A percentile compares a stretch with the other conserved stretches of the same genome.
phyloP scores from a whole-genome alignment of 1,140 invertebrate genomes.

The Oreohelix idahoensis region DNA sequence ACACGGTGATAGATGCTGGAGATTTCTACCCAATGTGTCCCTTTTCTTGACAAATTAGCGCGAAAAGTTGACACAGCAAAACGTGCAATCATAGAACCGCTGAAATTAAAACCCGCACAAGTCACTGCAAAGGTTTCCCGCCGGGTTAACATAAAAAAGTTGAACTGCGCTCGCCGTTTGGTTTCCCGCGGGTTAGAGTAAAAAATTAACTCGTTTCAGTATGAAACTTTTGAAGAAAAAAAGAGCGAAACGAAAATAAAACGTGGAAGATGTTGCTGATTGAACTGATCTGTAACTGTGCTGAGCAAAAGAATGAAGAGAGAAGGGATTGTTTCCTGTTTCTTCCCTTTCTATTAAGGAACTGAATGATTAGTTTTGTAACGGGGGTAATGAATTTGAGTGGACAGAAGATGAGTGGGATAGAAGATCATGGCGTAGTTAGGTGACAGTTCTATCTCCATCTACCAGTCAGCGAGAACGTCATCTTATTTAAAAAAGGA shows the following conservation, averaged over 20 bases:
- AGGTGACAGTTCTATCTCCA: too few relatives aligned
- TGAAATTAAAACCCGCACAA: slow-evolving; percentile 33
- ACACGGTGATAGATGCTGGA: slow-evolving; percentile 30
- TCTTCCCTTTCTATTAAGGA: too few relatives aligned
- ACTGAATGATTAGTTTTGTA: too few relatives aligned
- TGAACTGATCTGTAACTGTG: background rate
- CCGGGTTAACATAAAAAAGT: slow-evolving; percentile 8
- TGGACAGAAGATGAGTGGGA: too few relatives aligned
- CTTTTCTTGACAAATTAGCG: slow-evolving; percentile 31
- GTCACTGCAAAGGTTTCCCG: slow-evolving; percentile 18
- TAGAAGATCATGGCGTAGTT: too few relatives aligned
- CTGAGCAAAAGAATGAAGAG: background rate
- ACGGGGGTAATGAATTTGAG: too few relatives aligned
- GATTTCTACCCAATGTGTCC: slow-evolving; percentile 25
- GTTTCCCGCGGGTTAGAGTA: background rate
- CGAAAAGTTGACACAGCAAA: slow-evolving; percentile 37
- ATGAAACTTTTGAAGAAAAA: background rate
- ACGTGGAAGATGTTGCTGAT: too few relatives aligned
- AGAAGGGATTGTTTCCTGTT: too few relatives aligned
- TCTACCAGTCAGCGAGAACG: too few relatives aligned
- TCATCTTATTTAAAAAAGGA: too few relatives aligned
- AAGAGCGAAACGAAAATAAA: background rate
- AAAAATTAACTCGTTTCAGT: background rate
- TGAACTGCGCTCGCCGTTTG: background rate
- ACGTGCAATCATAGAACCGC: slow-evolving; percentile 25